Evolutionary conservation across 2,113 vertebrate genomes (phyloP).

Genomic region (Ptychochromis oligacanthus): DNA sequence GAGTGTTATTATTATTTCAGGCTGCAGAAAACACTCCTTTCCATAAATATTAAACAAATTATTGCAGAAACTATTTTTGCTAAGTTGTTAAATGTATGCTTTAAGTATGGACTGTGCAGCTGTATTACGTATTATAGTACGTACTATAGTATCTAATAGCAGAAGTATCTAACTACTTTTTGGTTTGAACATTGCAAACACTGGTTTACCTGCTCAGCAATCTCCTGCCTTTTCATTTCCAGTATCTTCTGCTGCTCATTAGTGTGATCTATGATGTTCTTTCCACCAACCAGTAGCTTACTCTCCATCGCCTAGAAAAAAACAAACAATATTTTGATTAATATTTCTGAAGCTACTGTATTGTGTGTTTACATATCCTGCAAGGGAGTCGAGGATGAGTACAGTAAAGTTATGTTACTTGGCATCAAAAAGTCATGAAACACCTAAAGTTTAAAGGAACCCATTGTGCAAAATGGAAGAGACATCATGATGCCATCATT

Average conservation of each 20-base stretch:
- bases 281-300: conserved; percentile 94
- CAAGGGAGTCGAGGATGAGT: not conserved
- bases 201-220: conserved; percentile 88
- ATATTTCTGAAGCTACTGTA: not conserved
- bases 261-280: conserved; percentile 96
- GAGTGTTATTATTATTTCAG: not conserved
- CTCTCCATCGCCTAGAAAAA: conserved; percentile 90
- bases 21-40: not conserved
- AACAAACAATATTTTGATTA: not conserved
- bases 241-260: conserved; percentile 98
- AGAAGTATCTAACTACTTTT: too few relatives aligned
- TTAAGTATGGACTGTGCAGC: not conserved
- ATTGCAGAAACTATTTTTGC: not conserved
- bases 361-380: not conserved
- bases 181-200: not conserved
- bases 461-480: not conserved
- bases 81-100: not conserved
- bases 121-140: not conserved
- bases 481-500: not conserved
- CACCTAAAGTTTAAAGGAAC: not conserved
- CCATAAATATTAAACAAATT: not conserved
- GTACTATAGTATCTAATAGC: too few relatives aligned
- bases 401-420: too few relatives aligned
- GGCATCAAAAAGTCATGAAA: not conserved
- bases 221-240: conserved; percentile 92